A percentile compares a stretch with the other conserved stretches of the same genome.
Evolutionary conservation across 2,797 vertebrate species (phyloP).

Genomic region (Crocidura indochinensis): DNA sequence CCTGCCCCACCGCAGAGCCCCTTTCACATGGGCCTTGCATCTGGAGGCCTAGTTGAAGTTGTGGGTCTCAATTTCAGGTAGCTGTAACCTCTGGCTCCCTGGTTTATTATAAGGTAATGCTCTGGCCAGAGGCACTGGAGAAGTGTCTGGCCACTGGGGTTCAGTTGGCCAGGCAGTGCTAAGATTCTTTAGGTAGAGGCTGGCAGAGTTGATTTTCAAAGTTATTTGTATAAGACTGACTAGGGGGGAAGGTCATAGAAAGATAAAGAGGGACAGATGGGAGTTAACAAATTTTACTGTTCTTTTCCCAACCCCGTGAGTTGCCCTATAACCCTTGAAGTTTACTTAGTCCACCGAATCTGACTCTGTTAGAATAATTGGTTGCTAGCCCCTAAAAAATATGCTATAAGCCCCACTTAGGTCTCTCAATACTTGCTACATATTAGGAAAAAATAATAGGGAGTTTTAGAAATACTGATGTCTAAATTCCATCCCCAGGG

Average conservation of each 20-base stretch:
- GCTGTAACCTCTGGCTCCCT: constrained; percentile 72
- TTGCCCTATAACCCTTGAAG: not conserved
- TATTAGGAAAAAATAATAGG: not conserved
- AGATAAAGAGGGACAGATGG: not conserved
- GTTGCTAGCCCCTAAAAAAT: not conserved
- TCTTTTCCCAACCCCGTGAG: not conserved
- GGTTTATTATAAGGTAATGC: not conserved
- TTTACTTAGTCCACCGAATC: constrained; percentile 22
- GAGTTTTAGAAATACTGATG: constrained; percentile 11
- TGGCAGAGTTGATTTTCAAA: constrained; percentile 3
- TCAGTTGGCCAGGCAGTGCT: not conserved
- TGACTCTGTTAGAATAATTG: not conserved
- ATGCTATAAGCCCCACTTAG: not conserved
- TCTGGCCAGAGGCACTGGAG: not conserved
- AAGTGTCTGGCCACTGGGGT: not conserved
- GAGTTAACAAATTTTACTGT: not conserved
- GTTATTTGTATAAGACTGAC: not conserved
- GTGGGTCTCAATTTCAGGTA: constrained; percentile 64
- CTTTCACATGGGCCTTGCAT: constrained; percentile 56
- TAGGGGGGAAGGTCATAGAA: not conserved
- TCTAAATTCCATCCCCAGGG: not conserved
- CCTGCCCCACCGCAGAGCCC: constrained; percentile 40
- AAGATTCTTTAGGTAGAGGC: not conserved
- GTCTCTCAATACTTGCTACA: not conserved
- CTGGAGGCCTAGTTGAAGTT: constrained; percentile 72